A percentile compares a stretch with the other conserved stretches of the same genome.
phyloP scores from a whole-genome alignment of 2,888 invertebrate species.

The Acleris literana region DNA sequence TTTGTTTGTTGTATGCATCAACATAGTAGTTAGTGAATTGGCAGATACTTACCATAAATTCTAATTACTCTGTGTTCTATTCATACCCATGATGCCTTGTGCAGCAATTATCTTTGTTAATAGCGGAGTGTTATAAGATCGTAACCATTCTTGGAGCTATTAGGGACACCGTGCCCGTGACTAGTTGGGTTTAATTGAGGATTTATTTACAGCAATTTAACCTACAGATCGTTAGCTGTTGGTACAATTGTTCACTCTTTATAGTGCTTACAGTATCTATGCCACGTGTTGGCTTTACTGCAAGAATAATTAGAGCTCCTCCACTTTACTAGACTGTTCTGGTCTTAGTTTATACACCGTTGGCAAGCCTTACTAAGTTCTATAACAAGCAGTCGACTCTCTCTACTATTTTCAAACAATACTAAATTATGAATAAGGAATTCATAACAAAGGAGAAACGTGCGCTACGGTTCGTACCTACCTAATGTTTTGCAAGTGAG shows the following conservation, averaged over 20 bases:
- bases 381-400: conserved; percentile 40
- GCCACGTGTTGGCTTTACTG: no score
- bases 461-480: conserved; percentile 33
- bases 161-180: conserved; percentile 11
- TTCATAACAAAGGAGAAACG: conserved; percentile 45
- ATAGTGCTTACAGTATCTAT: no score
- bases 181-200: conserved; percentile 41
- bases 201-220: conserved; percentile 41
- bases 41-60: not conserved
- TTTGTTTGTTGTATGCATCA: no score
- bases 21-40: no score
- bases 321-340: not conserved
- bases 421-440: conserved; percentile 42
- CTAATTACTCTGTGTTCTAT: not conserved
- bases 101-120: conserved; percentile 2
- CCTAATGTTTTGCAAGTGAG: conserved; percentile 50
- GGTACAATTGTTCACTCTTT: conserved; percentile 21
- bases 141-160: conserved; percentile 10
- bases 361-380: conserved; percentile 13
- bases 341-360: not conserved
- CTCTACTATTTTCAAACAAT: conserved; percentile 41
- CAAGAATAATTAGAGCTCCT: no score
- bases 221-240: conserved; percentile 38
- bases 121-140: conserved; percentile 2
- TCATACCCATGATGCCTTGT: not conserved